Conservation (phyloP, 2,797 vertebrate genomes). For the Austrolebias charrua region DNA sequence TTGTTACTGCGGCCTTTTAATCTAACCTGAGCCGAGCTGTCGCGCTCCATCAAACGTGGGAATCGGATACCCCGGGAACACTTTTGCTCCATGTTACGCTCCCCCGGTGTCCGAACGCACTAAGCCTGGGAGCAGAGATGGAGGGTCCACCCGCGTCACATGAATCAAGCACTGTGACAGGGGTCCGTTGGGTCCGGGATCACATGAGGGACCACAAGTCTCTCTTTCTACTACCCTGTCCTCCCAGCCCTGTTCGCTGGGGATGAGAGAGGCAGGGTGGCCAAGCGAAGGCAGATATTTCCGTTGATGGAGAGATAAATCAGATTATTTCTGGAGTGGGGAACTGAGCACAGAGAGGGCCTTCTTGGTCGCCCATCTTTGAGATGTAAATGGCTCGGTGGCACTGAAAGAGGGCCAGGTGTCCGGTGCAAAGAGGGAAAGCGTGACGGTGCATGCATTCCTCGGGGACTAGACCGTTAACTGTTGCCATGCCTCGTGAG, state of each 20-base stretch:
- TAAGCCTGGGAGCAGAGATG: constrained; percentile 58
- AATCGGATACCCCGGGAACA: constrained; percentile 73
- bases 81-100: constrained; percentile 54
- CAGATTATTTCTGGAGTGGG: constrained; percentile 78
- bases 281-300: constrained; percentile 75
- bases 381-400: constrained; percentile 81
- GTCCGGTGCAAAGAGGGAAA: constrained; percentile 76
- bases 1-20: constrained; percentile 66
- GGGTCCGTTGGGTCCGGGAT: constrained; percentile 69
- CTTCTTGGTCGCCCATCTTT: constrained; percentile 75
- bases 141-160: constrained; percentile 69
- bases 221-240: constrained; percentile 65
- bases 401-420: constrained; percentile 81
- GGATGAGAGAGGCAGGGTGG: constrained; percentile 57
- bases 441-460: constrained; percentile 78
- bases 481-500: constrained; percentile 69
- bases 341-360: constrained; percentile 75
- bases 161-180: constrained; percentile 79
- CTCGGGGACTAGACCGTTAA: constrained; percentile 66
- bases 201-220: constrained; percentile 75
- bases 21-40: constrained; percentile 70
- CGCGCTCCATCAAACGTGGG: constrained; percentile 74
- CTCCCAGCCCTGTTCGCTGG: constrained; percentile 51
- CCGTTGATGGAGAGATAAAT: constrained; percentile 83
- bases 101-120: constrained; percentile 4